Evolutionary conservation across 2,888 invertebrate species (phyloP).

Genomic region (Drosophila limbata): DNA sequence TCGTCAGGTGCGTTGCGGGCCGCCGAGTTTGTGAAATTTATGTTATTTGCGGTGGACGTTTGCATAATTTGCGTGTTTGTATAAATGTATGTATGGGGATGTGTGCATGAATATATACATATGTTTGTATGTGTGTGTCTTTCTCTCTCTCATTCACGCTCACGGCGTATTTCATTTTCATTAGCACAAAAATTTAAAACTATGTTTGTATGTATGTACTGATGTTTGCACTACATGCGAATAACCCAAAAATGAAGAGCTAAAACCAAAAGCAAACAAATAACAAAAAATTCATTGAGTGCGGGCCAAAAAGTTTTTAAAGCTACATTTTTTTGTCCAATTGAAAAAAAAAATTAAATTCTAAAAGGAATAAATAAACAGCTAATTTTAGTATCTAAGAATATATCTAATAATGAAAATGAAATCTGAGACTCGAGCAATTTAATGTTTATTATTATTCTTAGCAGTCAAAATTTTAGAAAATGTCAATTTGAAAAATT

Average conservation of each 20-base stretch:
- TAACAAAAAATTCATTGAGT: conserved; percentile 15
- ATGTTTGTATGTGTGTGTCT: conserved; percentile 7
- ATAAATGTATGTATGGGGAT: conserved; percentile 39
- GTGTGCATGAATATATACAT: background rate
- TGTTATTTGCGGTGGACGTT: conserved; percentile 79
- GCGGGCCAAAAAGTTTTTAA: conserved; percentile 1
- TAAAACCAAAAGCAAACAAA: conserved; percentile 25
- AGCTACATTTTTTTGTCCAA: conserved; percentile 15
- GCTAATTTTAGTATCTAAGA: background rate
- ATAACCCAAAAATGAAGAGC: conserved; percentile 36
- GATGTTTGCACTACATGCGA: conserved; percentile 50
- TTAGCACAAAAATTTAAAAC: conserved; percentile 71
- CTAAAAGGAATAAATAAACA: background rate
- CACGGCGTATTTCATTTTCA: conserved; percentile 66
- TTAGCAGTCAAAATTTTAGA: too few relatives aligned
- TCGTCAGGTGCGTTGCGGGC: conserved; percentile 74
- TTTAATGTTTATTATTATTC: background rate
- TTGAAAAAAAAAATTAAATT: background rate
- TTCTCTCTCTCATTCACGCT: conserved; percentile 3
- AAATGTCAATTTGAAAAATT: too few relatives aligned
- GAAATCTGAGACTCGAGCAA: background rate
- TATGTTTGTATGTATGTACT: conserved; percentile 54
- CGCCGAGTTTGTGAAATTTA: conserved; percentile 77
- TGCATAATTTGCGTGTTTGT: conserved; percentile 80
- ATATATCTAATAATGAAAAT: background rate